Evolutionary conservation across 2,113 vertebrate genomes (phyloP).

Genomic region (Pteruthius melanotis): DNA sequence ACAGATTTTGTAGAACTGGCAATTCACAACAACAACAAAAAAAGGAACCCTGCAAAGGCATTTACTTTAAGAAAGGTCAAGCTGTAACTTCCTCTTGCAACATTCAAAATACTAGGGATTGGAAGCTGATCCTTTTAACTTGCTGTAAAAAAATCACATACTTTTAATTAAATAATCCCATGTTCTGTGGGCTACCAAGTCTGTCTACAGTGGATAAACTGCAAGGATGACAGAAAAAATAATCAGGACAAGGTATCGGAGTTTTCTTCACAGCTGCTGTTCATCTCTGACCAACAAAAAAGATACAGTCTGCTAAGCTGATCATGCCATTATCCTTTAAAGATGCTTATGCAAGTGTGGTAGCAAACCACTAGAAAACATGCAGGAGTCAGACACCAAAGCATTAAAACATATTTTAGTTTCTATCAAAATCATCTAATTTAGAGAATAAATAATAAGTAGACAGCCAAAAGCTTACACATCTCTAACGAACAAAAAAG

Average conservation of each 20-base stretch:
- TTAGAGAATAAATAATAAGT: not conserved
- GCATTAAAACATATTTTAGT: not conserved
- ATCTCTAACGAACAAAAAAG: not conserved
- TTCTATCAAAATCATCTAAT: not conserved
- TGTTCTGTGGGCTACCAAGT: not conserved
- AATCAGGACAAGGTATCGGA: not conserved
- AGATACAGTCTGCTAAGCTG: not conserved
- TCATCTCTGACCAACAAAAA: not conserved
- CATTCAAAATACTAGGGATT: not conserved
- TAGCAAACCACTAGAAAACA: not conserved
- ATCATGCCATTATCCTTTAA: not conserved
- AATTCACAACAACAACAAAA: not conserved
- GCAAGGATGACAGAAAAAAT: not conserved
- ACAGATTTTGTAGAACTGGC: not conserved
- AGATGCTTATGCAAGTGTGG: not conserved
- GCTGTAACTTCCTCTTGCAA: constrained; percentile 25
- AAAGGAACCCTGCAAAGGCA: not conserved
- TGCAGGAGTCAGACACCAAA: not conserved
- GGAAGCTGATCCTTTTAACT: not conserved
- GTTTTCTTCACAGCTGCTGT: not conserved
- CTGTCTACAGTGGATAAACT: not conserved
- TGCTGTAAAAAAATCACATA: not conserved
- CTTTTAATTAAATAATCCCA: not conserved
- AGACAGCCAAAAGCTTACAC: not conserved
- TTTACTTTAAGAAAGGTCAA: not conserved